Conservation (phyloP, 2,113 vertebrate species). For the Mus pahari region DNA sequence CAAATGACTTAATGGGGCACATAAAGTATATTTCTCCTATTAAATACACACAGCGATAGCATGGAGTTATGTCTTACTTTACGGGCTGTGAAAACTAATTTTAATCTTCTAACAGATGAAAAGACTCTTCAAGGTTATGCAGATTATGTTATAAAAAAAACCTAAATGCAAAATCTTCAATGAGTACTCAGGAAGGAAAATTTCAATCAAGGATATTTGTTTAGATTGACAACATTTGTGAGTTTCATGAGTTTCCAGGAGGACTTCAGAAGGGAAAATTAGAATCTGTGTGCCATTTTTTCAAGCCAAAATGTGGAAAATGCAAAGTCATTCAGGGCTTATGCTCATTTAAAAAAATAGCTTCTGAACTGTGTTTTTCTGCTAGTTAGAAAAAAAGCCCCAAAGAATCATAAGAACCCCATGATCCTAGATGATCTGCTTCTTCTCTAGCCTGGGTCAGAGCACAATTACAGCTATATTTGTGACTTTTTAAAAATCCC, state of each 20-base stretch:
- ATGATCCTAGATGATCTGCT: neutral
- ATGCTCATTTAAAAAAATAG: conserved; percentile 39
- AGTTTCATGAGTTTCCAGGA: conserved; percentile 62
- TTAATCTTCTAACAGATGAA: conserved; percentile 85
- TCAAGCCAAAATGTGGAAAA: conserved; percentile 45
- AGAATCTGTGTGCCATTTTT: conserved; percentile 57
- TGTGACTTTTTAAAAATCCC: conserved; percentile 29
- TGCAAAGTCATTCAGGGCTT: conserved; percentile 53
- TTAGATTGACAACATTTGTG: conserved; percentile 69
- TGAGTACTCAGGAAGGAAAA: conserved; percentile 70
- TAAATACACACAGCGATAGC: conserved; percentile 86
- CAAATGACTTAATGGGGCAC: conserved; percentile 88
- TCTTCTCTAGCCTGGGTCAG: conserved; percentile 1
- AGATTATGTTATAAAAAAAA: conserved; percentile 83
- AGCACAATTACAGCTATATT: neutral
- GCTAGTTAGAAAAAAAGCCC: neutral
- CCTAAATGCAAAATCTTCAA: conserved; percentile 73
- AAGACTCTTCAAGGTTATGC: conserved; percentile 85
- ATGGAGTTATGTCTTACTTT: conserved; percentile 84
- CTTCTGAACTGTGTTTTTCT: neutral
- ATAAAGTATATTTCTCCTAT: conserved; percentile 86
- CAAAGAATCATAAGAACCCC: neutral
- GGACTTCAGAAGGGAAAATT: conserved; percentile 63
- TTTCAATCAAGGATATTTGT: conserved; percentile 67
- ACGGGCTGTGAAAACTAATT: conserved; percentile 84